Percentiles rank a stretch among this genome's conserved stretches.
Conservation (phyloP, 64 coral and sea anemone genomes). For the Hydrozoanthus tunicans region DNA sequence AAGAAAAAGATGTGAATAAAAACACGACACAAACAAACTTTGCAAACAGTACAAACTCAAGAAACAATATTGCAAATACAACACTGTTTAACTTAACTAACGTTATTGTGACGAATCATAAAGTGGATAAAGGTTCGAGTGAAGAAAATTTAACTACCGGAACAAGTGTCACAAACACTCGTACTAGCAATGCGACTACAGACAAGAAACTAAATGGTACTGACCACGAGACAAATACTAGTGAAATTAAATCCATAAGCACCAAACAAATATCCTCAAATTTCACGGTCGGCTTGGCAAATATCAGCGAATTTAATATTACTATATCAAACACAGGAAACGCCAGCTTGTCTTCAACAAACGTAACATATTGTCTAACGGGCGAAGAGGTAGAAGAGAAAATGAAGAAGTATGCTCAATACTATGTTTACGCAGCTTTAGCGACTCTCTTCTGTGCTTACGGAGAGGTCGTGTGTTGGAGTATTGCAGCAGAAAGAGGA, state of each 20-base stretch:
- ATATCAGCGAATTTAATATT: not conserved
- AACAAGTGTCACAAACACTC: not conserved
- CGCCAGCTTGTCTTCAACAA: not conserved
- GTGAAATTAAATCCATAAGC: not conserved
- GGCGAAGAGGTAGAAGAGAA: conserved; percentile 68
- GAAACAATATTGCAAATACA: not conserved
- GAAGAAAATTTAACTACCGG: not conserved
- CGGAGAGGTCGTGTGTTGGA: conserved; percentile 80
- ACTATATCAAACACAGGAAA: conserved; percentile 4
- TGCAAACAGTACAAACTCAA: not conserved
- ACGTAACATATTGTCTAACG: conserved; percentile 30
- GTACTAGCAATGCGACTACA: not conserved
- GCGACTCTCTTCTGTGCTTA: conserved; percentile 82
- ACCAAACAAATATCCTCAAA: not conserved
- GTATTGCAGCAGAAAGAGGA: conserved; percentile 79
- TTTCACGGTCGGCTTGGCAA: not conserved
- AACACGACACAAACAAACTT: not conserved
- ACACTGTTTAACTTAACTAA: not conserved
- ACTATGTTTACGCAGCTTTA: conserved; percentile 83
- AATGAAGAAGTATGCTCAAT: conserved; percentile 85
- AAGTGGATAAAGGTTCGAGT: no score
- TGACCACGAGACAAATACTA: not conserved
- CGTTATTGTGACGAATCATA: no score
- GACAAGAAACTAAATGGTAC: not conserved
- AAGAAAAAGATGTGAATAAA: not conserved